phyloP scores from a whole-genome alignment of 2,888 invertebrate species.

The Zhuqinia jingwanae region DNA sequence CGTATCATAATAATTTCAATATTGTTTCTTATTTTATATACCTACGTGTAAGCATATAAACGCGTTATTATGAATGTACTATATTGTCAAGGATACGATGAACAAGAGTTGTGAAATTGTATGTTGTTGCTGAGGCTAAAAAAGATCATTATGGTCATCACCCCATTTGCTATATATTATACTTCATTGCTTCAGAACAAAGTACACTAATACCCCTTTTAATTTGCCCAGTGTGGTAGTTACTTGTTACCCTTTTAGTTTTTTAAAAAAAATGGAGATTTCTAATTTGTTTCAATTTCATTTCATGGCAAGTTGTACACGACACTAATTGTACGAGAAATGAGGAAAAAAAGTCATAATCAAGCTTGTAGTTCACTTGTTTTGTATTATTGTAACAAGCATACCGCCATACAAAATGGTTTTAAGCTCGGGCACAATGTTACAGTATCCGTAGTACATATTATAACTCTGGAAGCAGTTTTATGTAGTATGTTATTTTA shows the following conservation, averaged over 20 bases:
- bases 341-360: constrained; percentile 3
- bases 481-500: too few relatives aligned
- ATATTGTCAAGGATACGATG: too few relatives aligned
- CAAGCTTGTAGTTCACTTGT: neutral
- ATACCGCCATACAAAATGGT: constrained; percentile 5
- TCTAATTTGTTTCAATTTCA: constrained; percentile 41
- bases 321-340: constrained; percentile 1
- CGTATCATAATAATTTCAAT: neutral
- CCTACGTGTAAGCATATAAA: neutral
- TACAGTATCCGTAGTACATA: too few relatives aligned
- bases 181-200: constrained; percentile 6
- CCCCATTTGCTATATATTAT: neutral
- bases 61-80: too few relatives aligned
- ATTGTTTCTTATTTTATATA: neutral
- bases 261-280: neutral
- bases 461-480: too few relatives aligned
- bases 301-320: neutral
- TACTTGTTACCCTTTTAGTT: neutral
- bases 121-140: constrained; percentile 1
- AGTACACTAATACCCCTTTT: constrained; percentile 2
- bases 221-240: constrained; percentile 1
- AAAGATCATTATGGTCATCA: constrained; percentile 30
- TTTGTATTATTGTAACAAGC: constrained; percentile 5
- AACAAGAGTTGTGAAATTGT: too few relatives aligned
- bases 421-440: too few relatives aligned